A percentile compares a stretch with the other conserved stretches of the same genome.
Conservation (phyloP, 2,888 invertebrate genomes). For the Tridacna gigas region DNA sequence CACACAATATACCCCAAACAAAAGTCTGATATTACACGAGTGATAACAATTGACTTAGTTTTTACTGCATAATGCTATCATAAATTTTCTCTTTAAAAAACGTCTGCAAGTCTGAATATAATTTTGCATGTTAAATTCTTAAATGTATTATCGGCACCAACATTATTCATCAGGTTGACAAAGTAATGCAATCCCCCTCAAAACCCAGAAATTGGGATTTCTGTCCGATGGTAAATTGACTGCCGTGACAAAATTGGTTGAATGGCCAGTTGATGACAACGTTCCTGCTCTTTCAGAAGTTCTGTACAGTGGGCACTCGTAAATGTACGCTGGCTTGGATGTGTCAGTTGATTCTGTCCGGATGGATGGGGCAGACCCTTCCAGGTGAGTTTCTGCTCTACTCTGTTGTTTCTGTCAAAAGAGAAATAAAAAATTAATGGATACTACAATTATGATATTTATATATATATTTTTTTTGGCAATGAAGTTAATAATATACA, state of each 20-base stretch:
- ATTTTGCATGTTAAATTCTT: not conserved
- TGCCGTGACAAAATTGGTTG: constrained; percentile 84
- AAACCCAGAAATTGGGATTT: constrained; percentile 81
- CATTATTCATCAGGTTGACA: constrained; percentile 82
- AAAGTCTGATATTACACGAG: no score
- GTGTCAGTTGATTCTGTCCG: constrained; percentile 1
- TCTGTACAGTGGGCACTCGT: constrained; percentile 84
- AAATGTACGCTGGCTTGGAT: constrained; percentile 58
- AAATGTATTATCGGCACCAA: not conserved
- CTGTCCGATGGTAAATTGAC: constrained; percentile 80
- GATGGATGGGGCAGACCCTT: not conserved
- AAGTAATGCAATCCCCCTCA: constrained; percentile 83
- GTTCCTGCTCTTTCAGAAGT: constrained; percentile 84
- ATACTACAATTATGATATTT: no score
- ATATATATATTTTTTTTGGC: no score
- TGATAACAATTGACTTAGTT: no score
- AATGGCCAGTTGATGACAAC: constrained; percentile 84
- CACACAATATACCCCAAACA: no score
- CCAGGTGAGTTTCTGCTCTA: constrained; percentile 4
- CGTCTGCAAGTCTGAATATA: not conserved
- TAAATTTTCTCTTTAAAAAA: no score
- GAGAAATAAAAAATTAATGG: no score
- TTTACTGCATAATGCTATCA: no score
- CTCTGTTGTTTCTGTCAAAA: constrained; percentile 34
- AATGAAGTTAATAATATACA: no score